Percentiles rank a stretch among this genome's conserved stretches.
phyloP scores from a whole-genome alignment of 2,797 vertebrate genomes.

The Gadopsis marmoratus region DNA sequence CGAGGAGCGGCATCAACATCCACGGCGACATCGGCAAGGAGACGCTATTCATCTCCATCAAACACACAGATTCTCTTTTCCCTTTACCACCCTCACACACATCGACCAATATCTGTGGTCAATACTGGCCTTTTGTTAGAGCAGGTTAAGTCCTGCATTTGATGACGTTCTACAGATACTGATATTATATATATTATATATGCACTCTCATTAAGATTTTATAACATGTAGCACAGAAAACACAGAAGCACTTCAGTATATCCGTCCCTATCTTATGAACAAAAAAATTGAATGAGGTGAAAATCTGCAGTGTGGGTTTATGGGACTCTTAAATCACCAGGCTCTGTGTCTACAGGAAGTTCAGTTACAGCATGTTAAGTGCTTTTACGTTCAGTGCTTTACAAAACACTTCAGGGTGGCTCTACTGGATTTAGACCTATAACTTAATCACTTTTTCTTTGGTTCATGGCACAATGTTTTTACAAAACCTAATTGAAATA shows the following conservation, averaged over 20 bases:
- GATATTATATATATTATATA: not conserved
- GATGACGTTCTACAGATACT: not conserved
- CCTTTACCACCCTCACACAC: constrained; percentile 27
- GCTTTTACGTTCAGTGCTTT: not conserved
- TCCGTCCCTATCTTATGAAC: not conserved
- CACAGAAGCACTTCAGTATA: not conserved
- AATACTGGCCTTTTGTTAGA: constrained; percentile 12
- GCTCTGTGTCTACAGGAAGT: not conserved
- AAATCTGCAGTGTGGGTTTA: not conserved
- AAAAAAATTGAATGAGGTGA: no score
- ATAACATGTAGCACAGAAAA: not conserved
- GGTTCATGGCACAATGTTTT: not conserved
- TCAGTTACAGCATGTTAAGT: no score
- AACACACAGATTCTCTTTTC: constrained; percentile 63
- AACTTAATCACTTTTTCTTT: not conserved
- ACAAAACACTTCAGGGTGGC: not conserved
- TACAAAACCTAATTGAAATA: not conserved
- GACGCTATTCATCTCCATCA: constrained; percentile 83
- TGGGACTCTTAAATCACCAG: not conserved
- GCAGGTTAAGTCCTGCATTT: not conserved
- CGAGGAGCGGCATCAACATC: constrained; percentile 71
- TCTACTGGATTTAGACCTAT: not conserved
- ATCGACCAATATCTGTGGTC: not conserved
- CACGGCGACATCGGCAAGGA: constrained; percentile 68
- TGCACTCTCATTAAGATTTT: not conserved